A percentile compares a stretch with the other conserved stretches of the same genome.
Conservation (phyloP, 2,113 vertebrate genomes). For the Strix uralensis region DNA sequence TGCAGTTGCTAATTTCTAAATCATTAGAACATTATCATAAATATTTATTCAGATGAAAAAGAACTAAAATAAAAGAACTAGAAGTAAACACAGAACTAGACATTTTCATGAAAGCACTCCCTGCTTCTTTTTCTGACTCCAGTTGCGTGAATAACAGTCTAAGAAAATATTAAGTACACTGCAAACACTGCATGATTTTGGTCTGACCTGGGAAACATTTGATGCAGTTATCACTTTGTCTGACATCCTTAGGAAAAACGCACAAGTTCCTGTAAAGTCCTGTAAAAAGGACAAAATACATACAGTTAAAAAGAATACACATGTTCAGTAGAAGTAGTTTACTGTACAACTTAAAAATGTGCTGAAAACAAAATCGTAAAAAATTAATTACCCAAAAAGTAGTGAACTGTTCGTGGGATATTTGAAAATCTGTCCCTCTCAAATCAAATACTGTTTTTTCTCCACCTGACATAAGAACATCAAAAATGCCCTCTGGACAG, state of each 20-base stretch:
- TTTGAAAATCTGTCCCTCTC: neutral
- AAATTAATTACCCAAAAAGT: neutral
- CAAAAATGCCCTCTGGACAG: neutral
- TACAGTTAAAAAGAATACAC: neutral
- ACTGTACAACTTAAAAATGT: neutral
- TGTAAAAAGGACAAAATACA: constrained; percentile 36
- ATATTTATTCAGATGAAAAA: neutral
- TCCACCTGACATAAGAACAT: neutral
- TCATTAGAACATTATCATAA: neutral
- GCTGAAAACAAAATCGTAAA: neutral
- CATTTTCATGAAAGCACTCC: neutral
- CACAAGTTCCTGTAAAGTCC: constrained; percentile 76
- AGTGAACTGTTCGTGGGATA: neutral
- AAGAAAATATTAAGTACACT: neutral
- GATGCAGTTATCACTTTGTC: constrained; percentile 75
- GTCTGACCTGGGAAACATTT: constrained; percentile 79
- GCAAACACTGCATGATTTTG: neutral
- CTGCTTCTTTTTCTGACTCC: neutral
- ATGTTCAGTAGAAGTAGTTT: neutral
- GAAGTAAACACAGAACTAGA: neutral
- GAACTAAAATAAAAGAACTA: neutral
- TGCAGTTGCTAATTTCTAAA: neutral
- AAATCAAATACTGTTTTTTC: neutral
- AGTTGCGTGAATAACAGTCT: neutral
- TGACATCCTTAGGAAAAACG: constrained; percentile 80